phyloP scores from a whole-genome alignment of 1,140 invertebrate species.

The Triops longicaudatus region DNA sequence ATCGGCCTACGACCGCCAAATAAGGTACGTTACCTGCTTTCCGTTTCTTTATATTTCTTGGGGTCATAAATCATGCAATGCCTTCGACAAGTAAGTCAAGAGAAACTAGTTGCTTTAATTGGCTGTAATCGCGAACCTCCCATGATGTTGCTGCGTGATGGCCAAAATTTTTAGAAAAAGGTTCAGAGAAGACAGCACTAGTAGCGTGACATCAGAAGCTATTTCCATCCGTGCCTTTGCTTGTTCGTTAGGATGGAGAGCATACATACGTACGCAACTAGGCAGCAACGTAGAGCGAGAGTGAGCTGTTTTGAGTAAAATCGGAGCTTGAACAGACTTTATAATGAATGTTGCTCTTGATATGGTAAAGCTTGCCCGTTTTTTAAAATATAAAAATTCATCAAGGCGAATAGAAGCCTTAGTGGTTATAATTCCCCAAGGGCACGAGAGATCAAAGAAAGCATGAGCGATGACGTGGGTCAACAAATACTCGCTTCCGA shows the following conservation, averaged over 20 bases:
- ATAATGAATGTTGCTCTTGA: not conserved
- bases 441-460: not conserved
- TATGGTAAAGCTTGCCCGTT: not conserved
- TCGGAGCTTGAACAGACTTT: not conserved
- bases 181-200: not conserved
- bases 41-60: not conserved
- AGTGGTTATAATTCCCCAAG: not conserved
- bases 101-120: conserved; percentile 3
- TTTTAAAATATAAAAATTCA: not conserved
- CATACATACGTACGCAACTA: not conserved
- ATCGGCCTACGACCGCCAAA: conserved; percentile 9
- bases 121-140: conserved; percentile 1
- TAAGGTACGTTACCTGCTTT: not conserved
- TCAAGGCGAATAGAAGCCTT: too few species aligned
- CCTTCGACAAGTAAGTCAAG: not conserved
- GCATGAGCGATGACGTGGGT: conserved; percentile 13
- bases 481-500: conserved; percentile 11
- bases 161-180: conserved; percentile 14
- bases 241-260: not conserved
- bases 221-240: not conserved
- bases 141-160: not conserved
- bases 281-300: not conserved
- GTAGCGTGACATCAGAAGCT: conserved; percentile 10
- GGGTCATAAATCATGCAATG: not conserved
- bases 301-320: not conserved